phyloP scores from a whole-genome alignment of 2,797 vertebrate species.

The Sarcoramphus papa region DNA sequence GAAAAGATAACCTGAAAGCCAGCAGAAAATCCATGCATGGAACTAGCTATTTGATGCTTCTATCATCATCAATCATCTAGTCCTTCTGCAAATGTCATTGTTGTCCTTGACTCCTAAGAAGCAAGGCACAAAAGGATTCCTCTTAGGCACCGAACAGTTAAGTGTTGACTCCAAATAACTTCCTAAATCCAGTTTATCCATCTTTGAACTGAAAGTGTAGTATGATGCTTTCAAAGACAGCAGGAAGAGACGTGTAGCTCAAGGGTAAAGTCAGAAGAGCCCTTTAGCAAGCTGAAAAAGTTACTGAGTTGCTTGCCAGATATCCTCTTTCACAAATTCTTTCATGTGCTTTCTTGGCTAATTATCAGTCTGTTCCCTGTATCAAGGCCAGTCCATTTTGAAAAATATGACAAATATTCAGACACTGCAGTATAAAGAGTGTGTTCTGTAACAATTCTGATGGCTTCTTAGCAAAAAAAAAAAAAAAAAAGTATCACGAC shows the following conservation, averaged over 20 bases:
- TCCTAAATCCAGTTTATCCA: neutral
- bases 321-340: neutral
- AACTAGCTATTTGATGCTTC: neutral
- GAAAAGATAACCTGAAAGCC: neutral
- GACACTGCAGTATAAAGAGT: neutral
- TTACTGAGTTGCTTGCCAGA: neutral
- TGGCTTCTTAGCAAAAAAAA: neutral
- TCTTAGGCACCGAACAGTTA: neutral
- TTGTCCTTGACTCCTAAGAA: neutral
- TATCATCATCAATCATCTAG: neutral
- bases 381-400: neutral
- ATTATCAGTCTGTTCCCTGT: neutral
- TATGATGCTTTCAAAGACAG: neutral
- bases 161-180: neutral
- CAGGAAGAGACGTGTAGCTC: neutral
- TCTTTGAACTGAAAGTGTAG: neutral
- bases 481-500: neutral
- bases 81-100: neutral
- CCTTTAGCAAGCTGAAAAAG: neutral
- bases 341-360: neutral
- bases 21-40: neutral
- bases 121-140: neutral
- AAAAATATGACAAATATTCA: neutral
- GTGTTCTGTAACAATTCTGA: neutral
- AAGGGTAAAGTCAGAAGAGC: neutral